Evolutionary conservation across 2,113 vertebrate species (phyloP).

Genomic region (Phocoena sinus): DNA sequence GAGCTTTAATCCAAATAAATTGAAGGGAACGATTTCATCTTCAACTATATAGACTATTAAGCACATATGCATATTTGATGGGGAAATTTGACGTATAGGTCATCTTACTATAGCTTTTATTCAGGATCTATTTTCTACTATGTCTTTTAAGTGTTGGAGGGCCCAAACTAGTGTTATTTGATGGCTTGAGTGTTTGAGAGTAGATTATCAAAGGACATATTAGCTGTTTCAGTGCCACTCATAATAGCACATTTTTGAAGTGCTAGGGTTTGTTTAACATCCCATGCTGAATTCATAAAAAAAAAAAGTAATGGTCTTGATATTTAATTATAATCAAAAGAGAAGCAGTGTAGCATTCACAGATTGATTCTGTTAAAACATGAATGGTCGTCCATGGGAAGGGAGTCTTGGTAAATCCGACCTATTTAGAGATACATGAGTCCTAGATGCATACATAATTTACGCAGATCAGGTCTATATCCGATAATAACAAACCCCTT

Average conservation of each 20-base stretch:
- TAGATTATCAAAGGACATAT: neutral
- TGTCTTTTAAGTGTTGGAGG: neutral
- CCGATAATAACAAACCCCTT: neutral
- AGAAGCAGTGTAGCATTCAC: neutral
- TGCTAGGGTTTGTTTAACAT: constrained; percentile 26
- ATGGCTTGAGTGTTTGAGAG: neutral
- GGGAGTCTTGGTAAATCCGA: neutral
- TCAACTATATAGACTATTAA: neutral
- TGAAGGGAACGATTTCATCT: neutral
- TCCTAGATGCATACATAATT: neutral
- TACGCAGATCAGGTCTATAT: neutral
- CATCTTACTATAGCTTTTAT: neutral
- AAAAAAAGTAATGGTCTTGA: neutral
- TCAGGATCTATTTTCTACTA: neutral
- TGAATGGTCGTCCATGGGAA: neutral
- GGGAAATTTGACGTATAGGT: neutral
- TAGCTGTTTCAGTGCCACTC: constrained; percentile 19
- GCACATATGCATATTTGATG: neutral
- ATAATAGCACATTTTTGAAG: neutral
- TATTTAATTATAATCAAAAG: neutral
- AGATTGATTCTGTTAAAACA: neutral
- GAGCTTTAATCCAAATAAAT: neutral
- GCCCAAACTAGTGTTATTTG: neutral
- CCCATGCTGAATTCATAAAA: neutral
- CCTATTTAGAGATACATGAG: neutral